Base-by-base conservation (phyloP, 1,140 invertebrate genomes). In the Harpegnathos saltator region DNA sequence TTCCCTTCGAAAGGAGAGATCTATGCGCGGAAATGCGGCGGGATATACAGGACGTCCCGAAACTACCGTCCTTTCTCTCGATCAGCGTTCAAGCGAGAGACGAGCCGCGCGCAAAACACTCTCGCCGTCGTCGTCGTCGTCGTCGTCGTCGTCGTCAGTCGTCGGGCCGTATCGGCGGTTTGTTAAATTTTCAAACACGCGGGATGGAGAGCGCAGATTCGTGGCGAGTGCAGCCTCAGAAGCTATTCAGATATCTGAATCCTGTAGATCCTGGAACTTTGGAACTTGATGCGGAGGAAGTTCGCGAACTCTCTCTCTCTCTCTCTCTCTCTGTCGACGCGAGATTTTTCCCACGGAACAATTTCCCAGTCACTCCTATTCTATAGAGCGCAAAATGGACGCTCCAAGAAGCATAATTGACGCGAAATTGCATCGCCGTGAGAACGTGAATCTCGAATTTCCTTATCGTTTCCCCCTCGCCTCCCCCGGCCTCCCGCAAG, bases 31-130 rank as follows among this genome's bases (percentile, higher is more conserved):
- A 75, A 82, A 44, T 78, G 73, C 29, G 50, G 22, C 33, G 15
- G 17, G 50, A 48, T 48, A 50, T 33, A 85, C 19, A 33, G 22
- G 24, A 77, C 22, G 11, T 63, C 59, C 38, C 61, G 66, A 33
- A 82, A 69, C 73, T 54, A 63, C 33, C 17, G 19, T 65, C 65
- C n/a, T 63, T 44, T 78, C n/a, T 78, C 22, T 68, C 63, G 12
- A 69, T 56, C 33, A 26, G 19, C 38, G 29, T 19, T n/a, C 22
- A 33, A 33, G 2, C 33, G 33, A 66, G 29, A 66, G 33, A 14
- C 11, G 29, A 66, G 22, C 50, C 56, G 65, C 54, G 17, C 33
- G 14, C n/a, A 33, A 19, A 75, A 68, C n/a, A 4, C 63, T 44
- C 33, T 62, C 14, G 44, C 24, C 14, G 9, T 44, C 1, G 24